Evolutionary conservation across 92 coral and sea anemone species (phyloP).

Genomic region (Blastomussa wellsi): DNA sequence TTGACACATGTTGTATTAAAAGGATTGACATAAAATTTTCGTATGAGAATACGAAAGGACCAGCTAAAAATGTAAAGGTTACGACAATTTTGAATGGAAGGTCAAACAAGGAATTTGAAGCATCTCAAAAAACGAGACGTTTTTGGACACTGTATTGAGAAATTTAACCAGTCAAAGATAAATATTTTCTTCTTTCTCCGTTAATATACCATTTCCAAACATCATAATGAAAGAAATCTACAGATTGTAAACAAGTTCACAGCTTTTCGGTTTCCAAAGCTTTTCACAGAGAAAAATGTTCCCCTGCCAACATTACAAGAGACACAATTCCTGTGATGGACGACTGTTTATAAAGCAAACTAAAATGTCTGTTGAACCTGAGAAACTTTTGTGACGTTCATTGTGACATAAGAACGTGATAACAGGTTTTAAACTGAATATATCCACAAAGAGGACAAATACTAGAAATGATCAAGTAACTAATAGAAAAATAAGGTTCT

Average conservation of each 20-base stretch:
- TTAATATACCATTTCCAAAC: constrained; percentile 3
- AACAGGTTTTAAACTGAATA: constrained; percentile 7
- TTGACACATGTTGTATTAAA: constrained; percentile 39
- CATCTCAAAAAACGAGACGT: constrained; percentile 16
- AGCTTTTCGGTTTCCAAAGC: constrained; percentile 11
- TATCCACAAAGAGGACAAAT: constrained; percentile 17
- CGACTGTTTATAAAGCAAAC: constrained; percentile 29
- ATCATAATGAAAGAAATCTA: neutral
- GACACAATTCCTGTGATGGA: neutral
- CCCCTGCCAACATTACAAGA: constrained; percentile 15
- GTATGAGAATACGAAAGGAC: constrained; percentile 19
- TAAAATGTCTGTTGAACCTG: neutral
- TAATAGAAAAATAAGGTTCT: constrained; percentile 1
- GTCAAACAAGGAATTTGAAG: constrained; percentile 36
- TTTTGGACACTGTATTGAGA: constrained; percentile 4
- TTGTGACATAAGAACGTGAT: neutral
- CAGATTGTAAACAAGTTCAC: neutral
- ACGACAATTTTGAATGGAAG: constrained; percentile 21
- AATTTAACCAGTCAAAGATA: neutral
- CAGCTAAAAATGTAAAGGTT: constrained; percentile 41
- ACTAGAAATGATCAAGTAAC: neutral
- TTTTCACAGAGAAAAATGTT: constrained; percentile 32
- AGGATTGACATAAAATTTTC: constrained; percentile 33
- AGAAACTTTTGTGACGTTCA: constrained; percentile 14
- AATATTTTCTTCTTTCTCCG: constrained; percentile 10